Evolutionary conservation across 2,113 vertebrate genomes (phyloP).

Genomic region (Heterocephalus glaber): DNA sequence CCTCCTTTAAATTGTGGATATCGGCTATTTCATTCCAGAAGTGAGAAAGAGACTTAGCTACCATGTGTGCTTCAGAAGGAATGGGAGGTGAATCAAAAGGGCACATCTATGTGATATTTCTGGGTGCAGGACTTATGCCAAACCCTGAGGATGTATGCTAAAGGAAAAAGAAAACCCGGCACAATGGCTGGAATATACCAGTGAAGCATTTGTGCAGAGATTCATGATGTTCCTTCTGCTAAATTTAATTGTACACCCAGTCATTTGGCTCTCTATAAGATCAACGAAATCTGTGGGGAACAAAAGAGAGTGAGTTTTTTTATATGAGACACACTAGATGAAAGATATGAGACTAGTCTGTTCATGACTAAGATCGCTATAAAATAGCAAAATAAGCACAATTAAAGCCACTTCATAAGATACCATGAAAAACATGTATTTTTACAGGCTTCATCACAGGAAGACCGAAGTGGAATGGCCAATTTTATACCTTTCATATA

Average conservation of each 20-base stretch:
- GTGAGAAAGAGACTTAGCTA: background rate
- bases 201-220: background rate
- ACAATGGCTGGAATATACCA: background rate
- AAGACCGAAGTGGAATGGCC: constrained; percentile 61
- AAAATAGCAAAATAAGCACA: background rate
- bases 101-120: background rate
- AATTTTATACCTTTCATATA: constrained; percentile 78
- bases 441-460: constrained; percentile 50
- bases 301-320: constrained; percentile 15
- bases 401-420: constrained; percentile 40
- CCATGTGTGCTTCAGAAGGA: background rate
- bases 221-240: background rate
- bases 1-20: background rate
- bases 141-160: background rate
- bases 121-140: background rate
- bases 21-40: background rate
- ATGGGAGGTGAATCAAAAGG: background rate
- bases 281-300: background rate
- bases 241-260: background rate
- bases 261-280: background rate
- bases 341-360: background rate
- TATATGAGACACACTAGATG: constrained; percentile 1
- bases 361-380: background rate
- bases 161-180: background rate
- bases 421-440: constrained; percentile 38